Evolutionary conservation across 2,113 vertebrate species (phyloP), one percentile per base, ranked within the genome.

Genomic region (Pelmatolapia mariae): DNA sequence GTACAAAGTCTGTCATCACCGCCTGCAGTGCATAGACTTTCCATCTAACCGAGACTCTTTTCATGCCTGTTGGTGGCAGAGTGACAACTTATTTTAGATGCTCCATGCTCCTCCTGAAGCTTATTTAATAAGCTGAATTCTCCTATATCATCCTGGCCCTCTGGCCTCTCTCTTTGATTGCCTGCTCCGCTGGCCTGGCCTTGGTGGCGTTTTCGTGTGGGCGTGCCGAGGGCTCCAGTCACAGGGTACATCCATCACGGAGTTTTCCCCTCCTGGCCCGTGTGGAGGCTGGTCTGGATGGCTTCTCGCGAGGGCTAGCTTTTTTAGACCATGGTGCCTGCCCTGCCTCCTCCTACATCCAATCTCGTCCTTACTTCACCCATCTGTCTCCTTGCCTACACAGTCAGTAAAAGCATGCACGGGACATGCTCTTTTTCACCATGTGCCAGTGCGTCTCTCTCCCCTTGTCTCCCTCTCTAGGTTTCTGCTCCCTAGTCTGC

Each of bases 71-170:
- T 90, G 92, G 93, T 94, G 92, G 89, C 91, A 86, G 91, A 89
- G 88, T 93, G 93, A 95, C 94, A 93, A 91, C 94, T 95, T 93
- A 94, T 92, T 94, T 92, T 92, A 91, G 92, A 95, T 91, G 87
- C 92, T 93, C 88, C 81, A 29, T 88, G 89, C 90, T 88, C 81
- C 91, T 95, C 92, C 94, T 93, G 92, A 94, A 93, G 93, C 93
- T 94, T 91, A 92, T 95, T 95, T 95, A 96, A 96, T 95, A 95
- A 93, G 89, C 90, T 93, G 94, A 89, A 93, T 95, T 93, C 92
- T 94, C 89, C 92, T 95, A 91, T 94, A 94, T 94, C 93, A 94
- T 89, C 79, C 40, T 6, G 84, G 90, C 91, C 94, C 88, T 83
- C 26, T 43, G 88, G 93, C 93, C 92, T 93, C 85, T 92, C 56